Evolutionary conservation across 1,140 invertebrate species (phyloP).

Genomic region (Pomacea maculata): DNA sequence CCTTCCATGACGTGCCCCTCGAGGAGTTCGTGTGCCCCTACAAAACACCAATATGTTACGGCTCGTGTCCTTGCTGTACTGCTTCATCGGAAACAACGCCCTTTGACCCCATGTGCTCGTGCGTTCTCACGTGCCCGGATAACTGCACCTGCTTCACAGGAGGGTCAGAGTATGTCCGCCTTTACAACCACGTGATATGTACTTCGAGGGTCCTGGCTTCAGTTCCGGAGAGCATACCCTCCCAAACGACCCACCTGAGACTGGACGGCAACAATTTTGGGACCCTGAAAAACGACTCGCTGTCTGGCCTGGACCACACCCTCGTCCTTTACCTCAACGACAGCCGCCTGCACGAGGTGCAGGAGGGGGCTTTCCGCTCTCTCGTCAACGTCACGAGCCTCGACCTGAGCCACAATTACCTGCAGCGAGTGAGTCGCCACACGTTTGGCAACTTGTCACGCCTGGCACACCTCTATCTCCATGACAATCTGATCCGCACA

Average conservation of each 20-base stretch:
- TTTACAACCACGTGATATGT: conserved; percentile 32
- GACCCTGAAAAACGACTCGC: conserved; percentile 11
- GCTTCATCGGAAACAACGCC: neutral
- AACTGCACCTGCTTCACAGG: conserved; percentile 33
- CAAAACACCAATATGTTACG: conserved; percentile 10
- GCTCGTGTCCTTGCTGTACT: conserved; percentile 39
- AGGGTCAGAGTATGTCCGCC: conserved; percentile 8
- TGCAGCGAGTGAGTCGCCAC: conserved; percentile 16
- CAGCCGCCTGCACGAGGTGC: conserved; percentile 28
- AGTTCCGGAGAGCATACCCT: conserved; percentile 31
- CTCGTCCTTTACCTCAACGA: conserved; percentile 36
- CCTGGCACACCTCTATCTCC: conserved; percentile 34
- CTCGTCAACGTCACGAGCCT: conserved; percentile 23
- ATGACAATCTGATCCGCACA: conserved; percentile 32
- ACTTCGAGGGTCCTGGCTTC: conserved; percentile 15
- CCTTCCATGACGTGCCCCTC: conserved; percentile 30
- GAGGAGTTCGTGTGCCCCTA: conserved; percentile 41
- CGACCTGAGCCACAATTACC: conserved; percentile 35
- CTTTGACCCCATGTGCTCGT: conserved; percentile 19
- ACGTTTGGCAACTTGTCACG: conserved; percentile 26
- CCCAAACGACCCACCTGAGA: conserved; percentile 29
- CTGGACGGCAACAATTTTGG: conserved; percentile 42
- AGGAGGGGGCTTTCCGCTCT: conserved; percentile 30
- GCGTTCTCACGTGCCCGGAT: conserved; percentile 33
- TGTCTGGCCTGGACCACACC: conserved; percentile 22